phyloP scores from a whole-genome alignment of 2,888 invertebrate genomes.

The Drosophila niveifrons region DNA sequence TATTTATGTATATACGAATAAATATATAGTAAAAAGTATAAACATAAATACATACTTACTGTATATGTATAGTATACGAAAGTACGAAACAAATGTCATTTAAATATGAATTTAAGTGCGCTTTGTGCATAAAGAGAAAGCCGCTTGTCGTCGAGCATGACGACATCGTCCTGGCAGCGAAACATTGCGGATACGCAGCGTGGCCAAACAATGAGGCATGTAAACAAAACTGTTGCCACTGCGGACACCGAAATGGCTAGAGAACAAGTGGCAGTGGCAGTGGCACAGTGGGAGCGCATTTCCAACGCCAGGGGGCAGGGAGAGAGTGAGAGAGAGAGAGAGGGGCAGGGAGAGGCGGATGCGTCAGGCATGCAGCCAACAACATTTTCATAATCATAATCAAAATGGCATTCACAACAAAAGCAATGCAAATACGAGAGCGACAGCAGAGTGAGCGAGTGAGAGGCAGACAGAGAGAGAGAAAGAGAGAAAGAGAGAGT shows the following conservation, averaged over 20 bases:
- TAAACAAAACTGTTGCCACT: constrained; percentile 73
- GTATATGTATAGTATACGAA: constrained; percentile 16
- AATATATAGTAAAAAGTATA: constrained; percentile 6
- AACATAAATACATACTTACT: background rate
- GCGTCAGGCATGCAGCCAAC: constrained; percentile 60
- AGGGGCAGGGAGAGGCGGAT: no score
- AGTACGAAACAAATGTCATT: constrained; percentile 67
- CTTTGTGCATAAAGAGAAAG: constrained; percentile 33
- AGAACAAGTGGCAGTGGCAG: background rate
- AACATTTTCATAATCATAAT: constrained; percentile 80
- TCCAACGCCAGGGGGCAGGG: no score
- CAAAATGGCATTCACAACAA: constrained; percentile 82
- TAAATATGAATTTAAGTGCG: constrained; percentile 77
- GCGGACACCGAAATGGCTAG: constrained; percentile 34
- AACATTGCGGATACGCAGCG: constrained; percentile 69
- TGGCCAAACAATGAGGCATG: constrained; percentile 80
- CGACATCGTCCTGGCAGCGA: constrained; percentile 47
- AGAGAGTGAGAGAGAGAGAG: no score
- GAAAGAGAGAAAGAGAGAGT: background rate
- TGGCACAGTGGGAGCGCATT: background rate
- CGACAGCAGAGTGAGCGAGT: background rate
- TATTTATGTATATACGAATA: constrained; percentile 1
- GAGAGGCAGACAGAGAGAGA: background rate
- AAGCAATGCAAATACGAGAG: constrained; percentile 76
- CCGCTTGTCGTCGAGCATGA: constrained; percentile 47